A percentile compares a stretch with the other conserved stretches of the same genome.
Evolutionary conservation across 2,797 vertebrate species (phyloP).

Genomic region (Gymnoscopelus microlampas): DNA sequence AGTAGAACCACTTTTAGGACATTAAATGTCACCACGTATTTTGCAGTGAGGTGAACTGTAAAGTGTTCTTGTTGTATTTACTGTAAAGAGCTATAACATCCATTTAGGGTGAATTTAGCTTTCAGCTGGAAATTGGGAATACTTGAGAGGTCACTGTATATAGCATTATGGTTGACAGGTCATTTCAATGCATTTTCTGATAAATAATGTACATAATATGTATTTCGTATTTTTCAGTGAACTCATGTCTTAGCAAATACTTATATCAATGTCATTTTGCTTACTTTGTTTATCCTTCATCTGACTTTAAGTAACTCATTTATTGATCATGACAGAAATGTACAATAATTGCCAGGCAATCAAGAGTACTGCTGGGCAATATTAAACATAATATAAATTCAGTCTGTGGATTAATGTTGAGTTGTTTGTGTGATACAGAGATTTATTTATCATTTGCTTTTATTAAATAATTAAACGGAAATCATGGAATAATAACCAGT

Average conservation of each 20-base stretch:
- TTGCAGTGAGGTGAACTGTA: slow-evolving; percentile 35
- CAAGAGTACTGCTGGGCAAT: slow-evolving; percentile 40
- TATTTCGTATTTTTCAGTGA: slow-evolving; percentile 33
- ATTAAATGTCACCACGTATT: slow-evolving; percentile 35
- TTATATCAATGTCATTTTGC: slow-evolving; percentile 26
- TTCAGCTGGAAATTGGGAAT: slow-evolving; percentile 63
- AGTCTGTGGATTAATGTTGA: slow-evolving; percentile 1
- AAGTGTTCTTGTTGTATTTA: slow-evolving; percentile 47
- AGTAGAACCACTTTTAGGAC: slow-evolving; percentile 56
- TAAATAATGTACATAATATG: slow-evolving; percentile 15
- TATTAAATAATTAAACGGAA: no score
- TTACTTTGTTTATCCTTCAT: slow-evolving; percentile 28
- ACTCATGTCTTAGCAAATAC: slow-evolving; percentile 31
- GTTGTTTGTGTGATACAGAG: no score
- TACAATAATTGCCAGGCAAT: slow-evolving; percentile 16
- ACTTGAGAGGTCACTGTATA: slow-evolving; percentile 65
- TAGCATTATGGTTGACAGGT: slow-evolving; percentile 59
- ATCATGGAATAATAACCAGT: no score
- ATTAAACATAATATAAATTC: slow-evolving; percentile 44
- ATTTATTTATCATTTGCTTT: no score
- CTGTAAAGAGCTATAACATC: slow-evolving; percentile 53
- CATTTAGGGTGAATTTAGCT: slow-evolving; percentile 36
- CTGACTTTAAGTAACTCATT: slow-evolving; percentile 42
- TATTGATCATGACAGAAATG: slow-evolving; percentile 39
- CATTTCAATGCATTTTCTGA: slow-evolving; percentile 42